Percentiles rank a stretch among this genome's conserved stretches.
Conservation (phyloP, 2,888 invertebrate genomes). For the Megalurothrips usitatus region DNA sequence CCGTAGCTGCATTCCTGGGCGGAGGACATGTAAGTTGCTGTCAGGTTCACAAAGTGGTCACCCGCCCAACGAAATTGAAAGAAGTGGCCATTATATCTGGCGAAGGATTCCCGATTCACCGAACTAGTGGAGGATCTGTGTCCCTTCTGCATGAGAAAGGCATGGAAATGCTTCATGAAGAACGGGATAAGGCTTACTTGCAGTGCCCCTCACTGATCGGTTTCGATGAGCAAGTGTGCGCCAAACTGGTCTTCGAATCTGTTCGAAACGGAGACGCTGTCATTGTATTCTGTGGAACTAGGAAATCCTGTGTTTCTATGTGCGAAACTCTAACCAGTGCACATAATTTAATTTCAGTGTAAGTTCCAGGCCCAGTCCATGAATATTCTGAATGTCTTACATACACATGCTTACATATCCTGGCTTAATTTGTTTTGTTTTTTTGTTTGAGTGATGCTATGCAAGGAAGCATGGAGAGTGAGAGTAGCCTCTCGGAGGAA, state of each 20-base stretch:
- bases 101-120: not conserved
- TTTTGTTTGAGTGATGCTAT: too few relatives aligned
- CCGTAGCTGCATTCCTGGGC: not conserved
- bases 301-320: too few relatives aligned
- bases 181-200: not conserved
- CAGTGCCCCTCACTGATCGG: not conserved
- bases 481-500: too few relatives aligned
- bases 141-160: not conserved
- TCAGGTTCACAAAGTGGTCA: not conserved
- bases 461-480: too few relatives aligned
- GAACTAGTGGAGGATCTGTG: not conserved
- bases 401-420: too few relatives aligned
- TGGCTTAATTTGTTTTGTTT: too few relatives aligned
- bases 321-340: too few relatives aligned
- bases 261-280: too few relatives aligned
- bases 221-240: not conserved
- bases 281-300: too few relatives aligned
- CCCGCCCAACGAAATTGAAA: not conserved
- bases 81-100: not conserved
- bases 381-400: too few relatives aligned
- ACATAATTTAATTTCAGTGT: too few relatives aligned
- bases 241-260: not conserved
- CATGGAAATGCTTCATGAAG: not conserved
- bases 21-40: not conserved
- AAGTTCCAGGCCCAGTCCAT: too few relatives aligned